These are phyloP conservation scores for Anisognathus igniventris DNA, from an alignment of 2,797 vertebrate genomes.

Conservation along the genomic window DNA sequence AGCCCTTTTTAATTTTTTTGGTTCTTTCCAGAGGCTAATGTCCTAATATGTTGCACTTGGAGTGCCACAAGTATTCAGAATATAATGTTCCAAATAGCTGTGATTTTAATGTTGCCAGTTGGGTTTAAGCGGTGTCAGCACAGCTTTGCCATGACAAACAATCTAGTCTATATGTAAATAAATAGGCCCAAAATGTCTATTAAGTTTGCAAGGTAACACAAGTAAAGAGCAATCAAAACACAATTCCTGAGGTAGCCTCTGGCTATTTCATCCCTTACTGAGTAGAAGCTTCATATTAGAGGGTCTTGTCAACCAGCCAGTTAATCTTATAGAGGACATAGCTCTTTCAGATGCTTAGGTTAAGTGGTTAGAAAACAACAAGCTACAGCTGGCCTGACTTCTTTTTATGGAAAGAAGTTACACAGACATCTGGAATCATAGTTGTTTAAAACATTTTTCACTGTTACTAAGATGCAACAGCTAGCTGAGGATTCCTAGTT, in stretches of 20 bases:
- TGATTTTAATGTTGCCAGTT: neutral
- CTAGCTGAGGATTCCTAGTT: neutral
- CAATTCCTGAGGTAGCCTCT: neutral
- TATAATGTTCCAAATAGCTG: neutral
- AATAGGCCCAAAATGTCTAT: neutral
- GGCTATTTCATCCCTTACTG: neutral
- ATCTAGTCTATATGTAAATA: neutral
- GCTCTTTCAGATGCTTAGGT: neutral
- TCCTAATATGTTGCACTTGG: neutral
- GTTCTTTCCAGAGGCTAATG: neutral
- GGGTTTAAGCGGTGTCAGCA: slow-evolving; percentile 5
- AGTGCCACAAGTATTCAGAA: neutral
- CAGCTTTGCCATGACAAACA: neutral
- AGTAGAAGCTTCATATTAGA: neutral
- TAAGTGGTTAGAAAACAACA: neutral
- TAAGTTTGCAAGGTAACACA: neutral
- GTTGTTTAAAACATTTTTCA: neutral
- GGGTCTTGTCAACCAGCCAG: neutral
- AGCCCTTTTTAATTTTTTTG: neutral
- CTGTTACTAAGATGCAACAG: neutral
- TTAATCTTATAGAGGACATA: neutral
- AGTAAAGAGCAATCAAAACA: neutral
- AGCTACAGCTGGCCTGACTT: neutral
- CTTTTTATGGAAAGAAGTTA: neutral
- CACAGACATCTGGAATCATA: neutral